Base-by-base conservation (phyloP, 1,140 invertebrate species). In the Batillaria attramentaria region DNA sequence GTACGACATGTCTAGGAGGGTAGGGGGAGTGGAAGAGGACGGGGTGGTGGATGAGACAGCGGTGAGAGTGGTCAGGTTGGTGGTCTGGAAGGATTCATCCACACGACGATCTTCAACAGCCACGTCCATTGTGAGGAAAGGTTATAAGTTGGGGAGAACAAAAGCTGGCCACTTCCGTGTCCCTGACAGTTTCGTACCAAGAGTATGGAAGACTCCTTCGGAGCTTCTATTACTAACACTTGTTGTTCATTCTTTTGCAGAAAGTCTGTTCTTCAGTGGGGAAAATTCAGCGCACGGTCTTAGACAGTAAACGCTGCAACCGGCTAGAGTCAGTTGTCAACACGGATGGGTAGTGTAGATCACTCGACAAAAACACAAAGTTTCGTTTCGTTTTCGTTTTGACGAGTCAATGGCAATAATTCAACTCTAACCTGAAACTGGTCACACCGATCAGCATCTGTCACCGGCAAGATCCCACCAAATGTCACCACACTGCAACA, bases 1-100 rank as follows among this genome's bases (percentile, higher is more conserved):
- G 37, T 78, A 78, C 0, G 77, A 39, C 43, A 78, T 41, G 41
- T 70, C 50, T 46, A 69, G 41, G 46, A 70, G 10, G 42, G 77
- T 41, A 31, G 68, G 37, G 46, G 46, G 6, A 6, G 77, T 13
- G 46, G 77, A n/a, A n/a, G n/a, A n/a, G n/a, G n/a, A n/a, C n/a
- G 57, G 77, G 77, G 31, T 35, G 39, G 70, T 24, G 37, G 70
- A 41, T 24, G 42, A n/a, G 35, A 60, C 5, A 10, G 70, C 42
- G n/a, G 75, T 68, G 37, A 77, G 54, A 41, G 60, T 16, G 28
- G 41, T 65, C 57, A 65, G 54, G 57, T 60, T 68, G 68, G 46
- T 66, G 62, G 3, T 69, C 66, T 3, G 43, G 46, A 54, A 72
- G n/a, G 28, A n/a, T 24, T 70, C 50, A 31, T 72, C 65, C 8